phyloP scores from a whole-genome alignment of 2,888 invertebrate species.

The Drosophila conformis region DNA sequence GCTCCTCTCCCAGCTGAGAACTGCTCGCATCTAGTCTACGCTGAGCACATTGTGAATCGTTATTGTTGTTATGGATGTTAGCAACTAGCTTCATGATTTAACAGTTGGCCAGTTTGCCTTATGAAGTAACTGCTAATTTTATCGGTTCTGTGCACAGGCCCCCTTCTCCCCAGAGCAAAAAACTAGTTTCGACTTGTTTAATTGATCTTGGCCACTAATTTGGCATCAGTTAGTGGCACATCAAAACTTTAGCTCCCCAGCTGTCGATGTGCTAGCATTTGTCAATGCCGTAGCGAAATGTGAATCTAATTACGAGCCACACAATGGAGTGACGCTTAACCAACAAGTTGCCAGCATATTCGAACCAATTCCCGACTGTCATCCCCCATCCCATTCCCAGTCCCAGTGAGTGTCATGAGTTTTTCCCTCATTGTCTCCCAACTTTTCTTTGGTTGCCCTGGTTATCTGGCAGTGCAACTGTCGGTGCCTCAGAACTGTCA shows the following conservation, averaged over 20 bases:
- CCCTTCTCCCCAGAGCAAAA: constrained; percentile 7
- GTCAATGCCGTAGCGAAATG: constrained; percentile 33
- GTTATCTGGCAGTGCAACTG: constrained; percentile 59
- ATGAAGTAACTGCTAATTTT: constrained; percentile 79
- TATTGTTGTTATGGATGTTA: constrained; percentile 68
- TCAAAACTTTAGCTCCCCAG: constrained; percentile 52
- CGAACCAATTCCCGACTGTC: background rate
- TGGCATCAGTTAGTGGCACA: constrained; percentile 48
- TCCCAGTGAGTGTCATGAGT: background rate
- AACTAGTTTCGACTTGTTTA: constrained; percentile 58
- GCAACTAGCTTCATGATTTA: constrained; percentile 66
- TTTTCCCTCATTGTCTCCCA: background rate
- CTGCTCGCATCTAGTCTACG: background rate
- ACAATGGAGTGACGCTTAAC: constrained; percentile 55
- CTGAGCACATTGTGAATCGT: constrained; percentile 39
- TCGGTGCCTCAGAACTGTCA: constrained; percentile 62
- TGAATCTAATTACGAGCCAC: constrained; percentile 73
- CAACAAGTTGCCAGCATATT: constrained; percentile 9
- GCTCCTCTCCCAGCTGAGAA: background rate
- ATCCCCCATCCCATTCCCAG: too few relatives aligned
- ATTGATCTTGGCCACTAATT: constrained; percentile 64
- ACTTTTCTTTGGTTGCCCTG: constrained; percentile 73
- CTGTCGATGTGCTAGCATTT: constrained; percentile 8
- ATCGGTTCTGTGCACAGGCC: constrained; percentile 57
- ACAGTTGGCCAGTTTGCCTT: constrained; percentile 70